These are phyloP conservation scores for Branchellion lobata DNA, from an alignment of 2,888 invertebrate genomes.

Conservation along the genomic window DNA sequence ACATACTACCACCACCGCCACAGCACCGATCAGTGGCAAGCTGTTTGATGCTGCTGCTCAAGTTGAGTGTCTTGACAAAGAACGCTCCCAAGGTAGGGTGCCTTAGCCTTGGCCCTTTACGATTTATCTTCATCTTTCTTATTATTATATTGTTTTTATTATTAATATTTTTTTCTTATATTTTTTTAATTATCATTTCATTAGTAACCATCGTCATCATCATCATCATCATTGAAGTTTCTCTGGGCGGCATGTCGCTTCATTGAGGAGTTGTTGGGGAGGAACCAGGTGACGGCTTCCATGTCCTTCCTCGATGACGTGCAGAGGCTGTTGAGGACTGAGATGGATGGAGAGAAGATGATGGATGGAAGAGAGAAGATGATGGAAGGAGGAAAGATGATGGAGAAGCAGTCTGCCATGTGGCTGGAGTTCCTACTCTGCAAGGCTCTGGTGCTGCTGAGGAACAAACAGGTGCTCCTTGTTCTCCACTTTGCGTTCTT, in stretches of 20 bases:
- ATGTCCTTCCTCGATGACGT: neutral
- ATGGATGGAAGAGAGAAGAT: no score
- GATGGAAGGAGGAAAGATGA: neutral
- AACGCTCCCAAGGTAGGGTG: neutral
- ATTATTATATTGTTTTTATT: no score
- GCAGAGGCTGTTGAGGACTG: neutral
- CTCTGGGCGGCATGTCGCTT: neutral
- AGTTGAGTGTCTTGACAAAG: neutral
- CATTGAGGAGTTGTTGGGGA: neutral
- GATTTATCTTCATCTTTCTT: no score
- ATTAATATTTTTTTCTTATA: no score
- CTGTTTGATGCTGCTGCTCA: neutral
- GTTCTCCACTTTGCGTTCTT: no score
- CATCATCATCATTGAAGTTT: no score
- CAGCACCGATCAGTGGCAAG: neutral
- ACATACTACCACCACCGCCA: neutral
- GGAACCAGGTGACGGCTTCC: neutral
- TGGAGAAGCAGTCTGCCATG: neutral
- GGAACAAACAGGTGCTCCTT: constrained; percentile 1
- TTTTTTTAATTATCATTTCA: no score
- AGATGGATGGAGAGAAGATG: neutral
- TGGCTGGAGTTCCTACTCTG: neutral
- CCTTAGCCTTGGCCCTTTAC: no score
- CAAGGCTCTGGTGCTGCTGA: neutral
- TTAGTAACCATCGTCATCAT: no score